Percentiles rank a stretch among this genome's conserved stretches.
These are phyloP conservation scores for Manacus vitellinus DNA, from an alignment of 2,113 vertebrate genomes.

Conservation along the genomic window DNA sequence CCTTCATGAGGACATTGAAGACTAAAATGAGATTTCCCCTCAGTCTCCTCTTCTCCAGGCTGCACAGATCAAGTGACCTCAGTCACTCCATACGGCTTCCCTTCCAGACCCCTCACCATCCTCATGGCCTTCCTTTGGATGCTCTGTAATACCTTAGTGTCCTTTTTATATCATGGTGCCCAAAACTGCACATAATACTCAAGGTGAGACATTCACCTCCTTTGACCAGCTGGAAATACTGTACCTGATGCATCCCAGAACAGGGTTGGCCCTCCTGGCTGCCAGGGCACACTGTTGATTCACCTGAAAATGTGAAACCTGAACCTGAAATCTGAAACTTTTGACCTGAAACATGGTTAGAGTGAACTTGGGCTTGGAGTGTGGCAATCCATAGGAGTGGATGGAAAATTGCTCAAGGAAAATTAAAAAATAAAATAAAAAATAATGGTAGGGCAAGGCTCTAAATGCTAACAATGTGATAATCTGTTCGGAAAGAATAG, in stretches of 20 bases:
- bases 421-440: background rate
- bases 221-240: accelerated
- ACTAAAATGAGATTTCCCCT: background rate
- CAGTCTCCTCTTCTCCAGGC: background rate
- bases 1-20: background rate
- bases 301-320: background rate
- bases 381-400: background rate
- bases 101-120: background rate
- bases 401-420: background rate
- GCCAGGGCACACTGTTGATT: background rate
- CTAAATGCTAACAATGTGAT: background rate
- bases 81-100: background rate
- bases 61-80: background rate
- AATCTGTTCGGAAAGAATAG: background rate
- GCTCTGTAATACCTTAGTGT: background rate
- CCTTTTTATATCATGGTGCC: background rate
- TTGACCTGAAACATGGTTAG: background rate
- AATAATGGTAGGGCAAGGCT: background rate
- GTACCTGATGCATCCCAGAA: background rate
- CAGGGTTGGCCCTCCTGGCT: background rate
- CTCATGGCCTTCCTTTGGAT: background rate
- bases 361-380: background rate
- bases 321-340: background rate
- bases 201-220: background rate
- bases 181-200: accelerated